Evolutionary conservation across 2,113 vertebrate genomes (phyloP).

Genomic region (Chlorodrepanis virens): DNA sequence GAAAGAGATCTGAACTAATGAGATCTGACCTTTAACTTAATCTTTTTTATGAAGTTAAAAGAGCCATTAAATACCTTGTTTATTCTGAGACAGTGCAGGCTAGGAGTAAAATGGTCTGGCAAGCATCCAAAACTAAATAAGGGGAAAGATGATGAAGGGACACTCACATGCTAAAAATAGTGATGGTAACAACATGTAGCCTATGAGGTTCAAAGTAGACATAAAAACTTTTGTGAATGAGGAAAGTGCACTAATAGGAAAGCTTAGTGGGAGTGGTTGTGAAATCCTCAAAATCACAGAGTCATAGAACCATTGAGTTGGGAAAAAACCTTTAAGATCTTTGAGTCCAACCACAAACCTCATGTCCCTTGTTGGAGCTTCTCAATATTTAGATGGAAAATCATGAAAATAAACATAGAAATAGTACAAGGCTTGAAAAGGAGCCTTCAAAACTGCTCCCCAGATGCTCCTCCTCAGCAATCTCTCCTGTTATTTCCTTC

Average conservation of each 20-base stretch:
- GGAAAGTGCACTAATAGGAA: background rate
- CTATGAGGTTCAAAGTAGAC: background rate
- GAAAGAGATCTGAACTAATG: background rate
- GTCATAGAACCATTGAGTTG: too few species aligned
- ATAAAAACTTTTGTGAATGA: background rate
- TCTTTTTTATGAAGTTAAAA: background rate
- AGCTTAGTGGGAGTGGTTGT: background rate
- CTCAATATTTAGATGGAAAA: background rate
- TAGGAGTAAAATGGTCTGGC: background rate
- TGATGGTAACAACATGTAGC: too few species aligned
- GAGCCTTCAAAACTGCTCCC: background rate
- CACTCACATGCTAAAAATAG: background rate
- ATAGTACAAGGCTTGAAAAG: background rate
- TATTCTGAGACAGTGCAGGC: background rate
- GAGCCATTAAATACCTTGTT: background rate
- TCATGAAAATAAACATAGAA: rapidly evolving
- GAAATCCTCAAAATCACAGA: background rate
- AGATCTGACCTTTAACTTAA: too few species aligned
- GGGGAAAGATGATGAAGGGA: background rate
- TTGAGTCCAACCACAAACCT: rapidly evolving
- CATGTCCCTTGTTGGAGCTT: background rate
- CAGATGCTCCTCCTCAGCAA: rapidly evolving
- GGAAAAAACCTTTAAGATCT: background rate
- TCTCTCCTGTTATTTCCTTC: background rate
- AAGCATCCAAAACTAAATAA: background rate